These are phyloP conservation scores for Lepus oiostolus DNA, from an alignment of 2,797 vertebrate species.

Conservation along the genomic window DNA sequence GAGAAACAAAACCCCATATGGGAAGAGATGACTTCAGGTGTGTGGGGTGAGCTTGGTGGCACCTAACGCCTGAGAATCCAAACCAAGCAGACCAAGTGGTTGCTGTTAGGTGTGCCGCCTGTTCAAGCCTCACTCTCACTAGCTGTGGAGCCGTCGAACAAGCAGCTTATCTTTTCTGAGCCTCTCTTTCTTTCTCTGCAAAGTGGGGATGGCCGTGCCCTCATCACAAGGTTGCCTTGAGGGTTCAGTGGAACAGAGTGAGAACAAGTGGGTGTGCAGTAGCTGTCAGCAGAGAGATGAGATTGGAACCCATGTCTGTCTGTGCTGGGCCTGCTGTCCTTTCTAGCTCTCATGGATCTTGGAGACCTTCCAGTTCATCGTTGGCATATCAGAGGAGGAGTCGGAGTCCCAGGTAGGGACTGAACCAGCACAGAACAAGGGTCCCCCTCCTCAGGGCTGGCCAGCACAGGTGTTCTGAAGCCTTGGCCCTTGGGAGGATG, in stretches of 20 bases:
- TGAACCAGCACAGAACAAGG: background rate
- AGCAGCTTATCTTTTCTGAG: background rate
- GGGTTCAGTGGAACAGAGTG: background rate
- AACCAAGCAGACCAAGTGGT: background rate
- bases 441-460: background rate
- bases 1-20: background rate
- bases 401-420: background rate
- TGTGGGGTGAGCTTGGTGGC: background rate
- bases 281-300: background rate
- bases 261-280: background rate
- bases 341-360: background rate
- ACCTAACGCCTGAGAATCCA: background rate
- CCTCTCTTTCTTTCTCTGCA: background rate
- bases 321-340: background rate
- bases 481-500: background rate
- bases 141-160: background rate
- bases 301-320: background rate
- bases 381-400: background rate
- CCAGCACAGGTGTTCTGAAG: background rate
- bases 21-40: background rate
- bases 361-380: background rate
- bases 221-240: background rate
- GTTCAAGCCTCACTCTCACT: background rate
- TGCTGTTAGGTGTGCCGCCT: background rate
- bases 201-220: background rate